Percentiles rank a stretch among this genome's conserved stretches.
Conservation (phyloP, 2,797 vertebrate species). For the Staurois parvus region DNA sequence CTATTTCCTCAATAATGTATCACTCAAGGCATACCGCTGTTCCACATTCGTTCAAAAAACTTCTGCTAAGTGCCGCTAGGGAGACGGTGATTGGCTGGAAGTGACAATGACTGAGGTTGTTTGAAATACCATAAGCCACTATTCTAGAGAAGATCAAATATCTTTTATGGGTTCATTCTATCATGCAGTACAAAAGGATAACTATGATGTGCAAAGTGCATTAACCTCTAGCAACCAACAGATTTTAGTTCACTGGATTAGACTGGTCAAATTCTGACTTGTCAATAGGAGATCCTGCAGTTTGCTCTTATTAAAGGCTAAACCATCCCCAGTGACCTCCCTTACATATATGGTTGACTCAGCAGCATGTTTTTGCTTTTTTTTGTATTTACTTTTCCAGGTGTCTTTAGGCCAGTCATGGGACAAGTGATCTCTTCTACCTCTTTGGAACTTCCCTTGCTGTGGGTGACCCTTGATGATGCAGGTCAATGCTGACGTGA, state of each 20-base stretch:
- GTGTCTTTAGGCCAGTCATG: too few relatives aligned
- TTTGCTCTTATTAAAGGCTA: not conserved
- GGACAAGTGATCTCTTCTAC: too few relatives aligned
- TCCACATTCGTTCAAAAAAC: not conserved
- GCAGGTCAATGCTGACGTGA: too few relatives aligned
- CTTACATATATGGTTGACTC: too few relatives aligned
- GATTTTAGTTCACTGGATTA: not conserved
- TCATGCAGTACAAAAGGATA: not conserved
- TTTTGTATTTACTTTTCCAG: too few relatives aligned
- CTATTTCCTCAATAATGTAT: constrained; percentile 3
- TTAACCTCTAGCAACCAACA: not conserved
- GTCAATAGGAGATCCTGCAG: not conserved
- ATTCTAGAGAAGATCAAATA: not conserved
- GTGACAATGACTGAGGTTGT: not conserved
- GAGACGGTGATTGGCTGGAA: not conserved
- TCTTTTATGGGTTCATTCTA: not conserved
- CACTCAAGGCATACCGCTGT: not conserved
- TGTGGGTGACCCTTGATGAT: too few relatives aligned
- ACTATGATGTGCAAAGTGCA: not conserved
- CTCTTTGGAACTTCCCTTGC: too few relatives aligned
- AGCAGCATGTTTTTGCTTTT: too few relatives aligned
- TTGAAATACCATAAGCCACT: not conserved
- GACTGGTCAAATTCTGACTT: not conserved
- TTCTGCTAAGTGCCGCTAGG: not conserved
- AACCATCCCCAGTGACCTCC: too few relatives aligned